Evolutionary conservation across 2,797 vertebrate species (phyloP).

Genomic region (Fistularia commersonii): DNA sequence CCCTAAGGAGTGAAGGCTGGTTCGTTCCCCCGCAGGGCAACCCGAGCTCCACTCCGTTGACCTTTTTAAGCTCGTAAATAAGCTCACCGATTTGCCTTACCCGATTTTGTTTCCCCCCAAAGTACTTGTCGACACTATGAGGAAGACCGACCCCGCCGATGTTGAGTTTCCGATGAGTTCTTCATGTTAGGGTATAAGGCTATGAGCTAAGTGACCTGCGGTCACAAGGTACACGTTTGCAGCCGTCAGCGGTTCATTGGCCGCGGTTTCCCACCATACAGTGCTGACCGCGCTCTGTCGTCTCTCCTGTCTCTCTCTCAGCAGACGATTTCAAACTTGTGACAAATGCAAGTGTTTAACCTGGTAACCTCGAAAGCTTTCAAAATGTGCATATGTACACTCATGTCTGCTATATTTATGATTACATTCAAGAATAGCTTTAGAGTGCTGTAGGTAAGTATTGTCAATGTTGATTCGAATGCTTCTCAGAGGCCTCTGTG

Average conservation of each 20-base stretch:
- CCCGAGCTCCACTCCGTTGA: slow-evolving; percentile 60
- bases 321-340: slow-evolving; percentile 74
- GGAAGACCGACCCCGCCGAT: slow-evolving; percentile 44
- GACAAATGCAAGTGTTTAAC: slow-evolving; percentile 72
- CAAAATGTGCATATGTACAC: slow-evolving; percentile 67
- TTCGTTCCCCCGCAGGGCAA: slow-evolving; percentile 48
- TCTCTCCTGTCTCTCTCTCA: slow-evolving; percentile 38
- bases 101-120: slow-evolving; percentile 62
- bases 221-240: slow-evolving; percentile 62
- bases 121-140: slow-evolving; percentile 64
- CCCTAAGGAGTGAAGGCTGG: slow-evolving; percentile 55
- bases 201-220: slow-evolving; percentile 58
- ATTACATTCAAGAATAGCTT: slow-evolving; percentile 78
- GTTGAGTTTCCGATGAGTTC: slow-evolving; percentile 34
- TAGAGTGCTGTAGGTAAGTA: slow-evolving; percentile 83
- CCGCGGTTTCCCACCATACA: slow-evolving; percentile 11
- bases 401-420: slow-evolving; percentile 77
- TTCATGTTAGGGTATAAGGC: slow-evolving; percentile 54
- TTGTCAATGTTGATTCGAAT: slow-evolving; percentile 81
- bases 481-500: slow-evolving; percentile 83
- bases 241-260: slow-evolving; percentile 13
- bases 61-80: slow-evolving; percentile 74
- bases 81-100: slow-evolving; percentile 82
- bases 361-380: slow-evolving; percentile 72
- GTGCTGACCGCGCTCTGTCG: slow-evolving; percentile 59